phyloP scores from a whole-genome alignment of 92 coral and sea anemone genomes.

The Bergia sp. region DNA sequence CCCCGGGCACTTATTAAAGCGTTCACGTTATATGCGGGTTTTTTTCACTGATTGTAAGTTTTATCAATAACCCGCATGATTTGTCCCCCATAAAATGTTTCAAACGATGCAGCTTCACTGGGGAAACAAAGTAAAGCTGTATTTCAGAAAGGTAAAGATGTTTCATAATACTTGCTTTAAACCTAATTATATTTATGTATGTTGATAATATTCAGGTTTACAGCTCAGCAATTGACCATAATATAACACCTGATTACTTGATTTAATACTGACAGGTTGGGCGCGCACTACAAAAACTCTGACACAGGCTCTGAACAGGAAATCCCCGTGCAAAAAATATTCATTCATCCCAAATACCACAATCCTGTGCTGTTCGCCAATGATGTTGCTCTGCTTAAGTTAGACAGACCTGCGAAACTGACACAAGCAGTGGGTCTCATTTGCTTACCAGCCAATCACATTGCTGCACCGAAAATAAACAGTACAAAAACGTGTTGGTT shows the following conservation, averaged over 20 bases:
- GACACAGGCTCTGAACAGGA: constrained; percentile 18
- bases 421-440: constrained; percentile 23
- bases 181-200: no score
- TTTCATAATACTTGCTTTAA: no score
- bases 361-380: constrained; percentile 32
- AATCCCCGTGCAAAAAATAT: constrained; percentile 30
- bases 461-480: not conserved
- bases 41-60: no score
- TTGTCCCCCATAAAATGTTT: no score
- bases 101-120: no score
- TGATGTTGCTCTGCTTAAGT: constrained; percentile 39
- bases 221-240: no score
- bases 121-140: no score
- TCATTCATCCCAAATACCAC: constrained; percentile 38
- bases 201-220: no score
- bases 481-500: constrained; percentile 24
- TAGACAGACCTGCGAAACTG: constrained; percentile 17
- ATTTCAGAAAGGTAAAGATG: no score
- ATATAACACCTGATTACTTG: not conserved
- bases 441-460: constrained; percentile 28
- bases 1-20: no score
- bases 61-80: no score
- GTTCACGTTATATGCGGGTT: no score
- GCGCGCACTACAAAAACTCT: constrained; percentile 39
- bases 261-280: constrained; percentile 10